phyloP scores from a whole-genome alignment of 2,113 vertebrate genomes.

The Melanerpes aurifrons region DNA sequence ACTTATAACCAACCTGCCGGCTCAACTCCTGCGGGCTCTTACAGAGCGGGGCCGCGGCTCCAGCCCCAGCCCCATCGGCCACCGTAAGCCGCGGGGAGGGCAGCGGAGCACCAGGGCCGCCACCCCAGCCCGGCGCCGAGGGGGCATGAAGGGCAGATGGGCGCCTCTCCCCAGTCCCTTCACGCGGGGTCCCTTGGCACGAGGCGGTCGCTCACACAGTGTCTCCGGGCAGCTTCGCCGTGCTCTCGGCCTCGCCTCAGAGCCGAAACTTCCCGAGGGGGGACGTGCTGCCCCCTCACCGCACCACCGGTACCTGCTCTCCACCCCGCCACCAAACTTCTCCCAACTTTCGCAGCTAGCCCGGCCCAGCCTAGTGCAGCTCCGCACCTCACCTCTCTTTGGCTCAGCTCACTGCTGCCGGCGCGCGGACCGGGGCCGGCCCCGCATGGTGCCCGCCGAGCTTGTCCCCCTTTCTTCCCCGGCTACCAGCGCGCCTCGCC shows the following conservation, averaged over 20 bases:
- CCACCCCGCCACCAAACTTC: neutral
- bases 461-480: neutral
- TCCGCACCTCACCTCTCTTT: neutral
- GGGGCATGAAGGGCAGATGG: neutral
- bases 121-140: neutral
- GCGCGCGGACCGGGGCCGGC: neutral
- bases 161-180: neutral
- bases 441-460: neutral
- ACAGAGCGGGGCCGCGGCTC: neutral
- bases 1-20: neutral
- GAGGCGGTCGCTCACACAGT: neutral
- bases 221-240: neutral
- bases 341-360: neutral
- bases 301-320: neutral
- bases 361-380: accelerated
- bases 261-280: neutral
- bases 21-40: neutral
- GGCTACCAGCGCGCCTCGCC: neutral
- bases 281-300: neutral
- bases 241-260: neutral
- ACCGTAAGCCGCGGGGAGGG: neutral
- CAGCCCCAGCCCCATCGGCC: neutral
- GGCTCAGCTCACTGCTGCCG: neutral
- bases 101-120: neutral
- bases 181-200: neutral